A percentile compares a stretch with the other conserved stretches of the same genome.
phyloP scores from a whole-genome alignment of 2,797 vertebrate species.

The Aquila chrysaetos region DNA sequence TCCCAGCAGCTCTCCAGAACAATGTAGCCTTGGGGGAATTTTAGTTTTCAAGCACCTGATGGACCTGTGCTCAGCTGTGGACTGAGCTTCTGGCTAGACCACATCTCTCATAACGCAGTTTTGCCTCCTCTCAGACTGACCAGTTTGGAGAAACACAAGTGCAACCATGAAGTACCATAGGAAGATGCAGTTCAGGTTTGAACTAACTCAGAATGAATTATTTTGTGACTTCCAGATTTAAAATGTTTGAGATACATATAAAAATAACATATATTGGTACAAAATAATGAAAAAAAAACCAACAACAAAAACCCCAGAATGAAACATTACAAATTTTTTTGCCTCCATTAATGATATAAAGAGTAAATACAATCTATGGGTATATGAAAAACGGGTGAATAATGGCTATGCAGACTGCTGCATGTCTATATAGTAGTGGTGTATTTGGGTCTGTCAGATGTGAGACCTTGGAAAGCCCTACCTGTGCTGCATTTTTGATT shows the following conservation, averaged over 20 bases:
- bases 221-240: not conserved
- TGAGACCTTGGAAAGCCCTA: not conserved
- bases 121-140: not conserved
- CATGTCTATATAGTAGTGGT: not conserved
- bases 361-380: not conserved
- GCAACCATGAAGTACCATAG: not conserved
- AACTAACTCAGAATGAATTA: not conserved
- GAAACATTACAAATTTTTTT: not conserved
- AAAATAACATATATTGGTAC: not conserved
- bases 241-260: not conserved
- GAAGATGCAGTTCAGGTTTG: not conserved
- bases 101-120: not conserved
- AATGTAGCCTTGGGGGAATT: not conserved
- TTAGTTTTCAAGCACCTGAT: not conserved
- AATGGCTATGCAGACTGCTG: not conserved
- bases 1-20: not conserved
- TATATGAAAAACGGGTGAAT: not conserved
- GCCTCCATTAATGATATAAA: not conserved
- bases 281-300: not conserved
- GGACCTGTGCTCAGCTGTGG: not conserved
- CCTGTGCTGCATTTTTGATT: not conserved
- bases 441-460: not conserved
- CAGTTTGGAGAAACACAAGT: not conserved
- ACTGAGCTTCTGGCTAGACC: not conserved
- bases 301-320: not conserved